Conservation (phyloP, 2,888 invertebrate species). For the Toxonevra muliebris region DNA sequence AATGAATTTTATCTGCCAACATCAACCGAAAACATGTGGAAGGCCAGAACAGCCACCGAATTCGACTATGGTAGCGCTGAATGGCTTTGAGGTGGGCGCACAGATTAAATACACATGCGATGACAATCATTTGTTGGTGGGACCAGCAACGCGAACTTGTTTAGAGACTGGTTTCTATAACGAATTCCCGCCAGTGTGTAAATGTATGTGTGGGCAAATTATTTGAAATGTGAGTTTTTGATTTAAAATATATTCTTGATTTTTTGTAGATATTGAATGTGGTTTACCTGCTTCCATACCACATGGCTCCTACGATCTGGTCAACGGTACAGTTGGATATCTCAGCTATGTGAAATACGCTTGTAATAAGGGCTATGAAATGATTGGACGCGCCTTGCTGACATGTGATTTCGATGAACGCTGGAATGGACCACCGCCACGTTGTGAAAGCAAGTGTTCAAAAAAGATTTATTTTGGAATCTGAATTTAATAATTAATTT, state of each 20-base stretch:
- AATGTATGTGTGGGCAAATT: slow-evolving; percentile 73
- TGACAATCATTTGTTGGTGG: slow-evolving; percentile 85
- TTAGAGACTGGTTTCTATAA: slow-evolving; percentile 92
- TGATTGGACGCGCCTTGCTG: slow-evolving; percentile 83
- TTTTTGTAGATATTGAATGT: slow-evolving; percentile 81
- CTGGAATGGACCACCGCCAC: slow-evolving; percentile 93
- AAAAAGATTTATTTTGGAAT: not conserved
- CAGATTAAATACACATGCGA: slow-evolving; percentile 86
- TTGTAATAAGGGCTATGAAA: slow-evolving; percentile 85
- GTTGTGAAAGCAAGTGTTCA: slow-evolving; percentile 77
- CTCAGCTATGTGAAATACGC: slow-evolving; percentile 85
- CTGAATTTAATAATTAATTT: not conserved
- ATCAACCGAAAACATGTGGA: slow-evolving; percentile 91
- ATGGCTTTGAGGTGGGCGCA: slow-evolving; percentile 82
- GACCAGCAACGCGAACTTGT: slow-evolving; percentile 84
- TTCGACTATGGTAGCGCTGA: slow-evolving; percentile 82
- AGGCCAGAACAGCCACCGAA: slow-evolving; percentile 93
- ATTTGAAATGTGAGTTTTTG: not conserved
- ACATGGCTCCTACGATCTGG: slow-evolving; percentile 81
- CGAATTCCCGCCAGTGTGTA: slow-evolving; percentile 92
- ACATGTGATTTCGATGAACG: slow-evolving; percentile 92
- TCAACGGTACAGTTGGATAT: slow-evolving; percentile 89
- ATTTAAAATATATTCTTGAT: not conserved
- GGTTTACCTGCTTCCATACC: slow-evolving; percentile 87
- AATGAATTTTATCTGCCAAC: slow-evolving; percentile 92